Conservation (phyloP, 1,140 invertebrate genomes). For the Drosophila sproati region DNA sequence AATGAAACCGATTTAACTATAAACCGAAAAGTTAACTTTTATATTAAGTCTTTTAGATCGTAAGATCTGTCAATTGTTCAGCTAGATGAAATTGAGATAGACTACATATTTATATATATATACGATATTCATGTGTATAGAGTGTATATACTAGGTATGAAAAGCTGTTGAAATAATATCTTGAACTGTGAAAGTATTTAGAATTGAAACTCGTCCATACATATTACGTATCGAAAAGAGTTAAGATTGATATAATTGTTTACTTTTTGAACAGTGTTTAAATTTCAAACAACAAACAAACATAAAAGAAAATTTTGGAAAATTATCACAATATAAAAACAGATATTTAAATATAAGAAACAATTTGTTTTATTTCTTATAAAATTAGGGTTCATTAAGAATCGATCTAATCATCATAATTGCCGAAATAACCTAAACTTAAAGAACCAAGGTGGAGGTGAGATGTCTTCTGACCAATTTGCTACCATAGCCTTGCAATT, state of each 20-base stretch:
- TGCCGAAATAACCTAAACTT: background rate
- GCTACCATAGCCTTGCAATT: slow-evolving; percentile 16
- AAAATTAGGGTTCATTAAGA: background rate
- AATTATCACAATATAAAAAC: slow-evolving; percentile 36
- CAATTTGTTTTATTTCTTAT: background rate
- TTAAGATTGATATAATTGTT: slow-evolving; percentile 65
- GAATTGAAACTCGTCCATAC: slow-evolving; percentile 63
- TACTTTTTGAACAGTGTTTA: slow-evolving; percentile 71
- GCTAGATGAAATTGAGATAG: slow-evolving; percentile 5
- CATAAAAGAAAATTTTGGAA: slow-evolving; percentile 13
- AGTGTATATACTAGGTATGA: slow-evolving; percentile 40
- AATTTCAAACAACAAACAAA: slow-evolving; percentile 44
- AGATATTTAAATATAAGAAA: slow-evolving; percentile 6
- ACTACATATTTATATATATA: slow-evolving; percentile 38
- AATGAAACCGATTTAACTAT: slow-evolving; percentile 62
- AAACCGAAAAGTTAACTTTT: slow-evolving; percentile 43
- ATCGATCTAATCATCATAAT: background rate
- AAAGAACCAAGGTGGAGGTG: background rate
- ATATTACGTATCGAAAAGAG: slow-evolving; percentile 52
- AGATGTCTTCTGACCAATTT: background rate
- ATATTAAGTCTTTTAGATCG: slow-evolving; percentile 25
- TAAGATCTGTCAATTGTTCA: slow-evolving; percentile 57
- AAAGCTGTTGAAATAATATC: slow-evolving; percentile 4
- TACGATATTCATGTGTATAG: background rate
- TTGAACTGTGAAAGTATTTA: slow-evolving; percentile 40